Evolutionary conservation across 92 coral and sea anemone species (phyloP), one percentile per base, ranked within the genome.

Genomic region (Bergia puertoricense): DNA sequence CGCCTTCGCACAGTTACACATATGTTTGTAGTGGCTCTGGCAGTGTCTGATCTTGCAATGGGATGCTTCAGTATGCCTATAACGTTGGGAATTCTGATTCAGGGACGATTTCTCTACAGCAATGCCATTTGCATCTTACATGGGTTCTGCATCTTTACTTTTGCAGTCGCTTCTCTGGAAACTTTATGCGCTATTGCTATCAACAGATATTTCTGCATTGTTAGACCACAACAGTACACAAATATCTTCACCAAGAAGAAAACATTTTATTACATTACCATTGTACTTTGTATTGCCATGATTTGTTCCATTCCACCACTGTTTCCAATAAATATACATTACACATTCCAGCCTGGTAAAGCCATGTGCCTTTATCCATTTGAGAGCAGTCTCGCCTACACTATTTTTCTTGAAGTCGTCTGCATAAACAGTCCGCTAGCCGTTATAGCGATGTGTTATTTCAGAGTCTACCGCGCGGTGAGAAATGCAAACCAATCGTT

Each of bases 361-460:
- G 84, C 84, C 38, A 74, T 80, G 92, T 90, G 92, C 50, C 82
- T 87, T 77, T 90, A 62, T 75, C 45, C 93, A 5, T 65, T 82
- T 40, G 85, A 86, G 57, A 65, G 48, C 41, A 82, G 79, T 68
- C 56, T 90, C 38, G 75, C 67, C 42, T 90, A 77, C 40, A 90
- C 92, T 36, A 7, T 86, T 14, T 86, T 86, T 23, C 6, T 81
- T 3, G 90, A 75, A 72, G 69, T 65, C 38, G 67, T 73, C 56
- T 86, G 45, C 44, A 86, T 86, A 36, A 85, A 74, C 44, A 38
- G 82, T 0, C 88, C 92, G 48, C 71, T 86, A 54, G 79, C 83
- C 10, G 20, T 86, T 23, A 90, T 90, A 13, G 57, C 86, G 16
- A 41, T 86, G 65, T 86, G 92, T 62, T 90, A 90, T 20, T 80